A percentile compares a stretch with the other conserved stretches of the same genome.
phyloP scores from a whole-genome alignment of 2,888 invertebrate species.

The Epinotia brunnichana region DNA sequence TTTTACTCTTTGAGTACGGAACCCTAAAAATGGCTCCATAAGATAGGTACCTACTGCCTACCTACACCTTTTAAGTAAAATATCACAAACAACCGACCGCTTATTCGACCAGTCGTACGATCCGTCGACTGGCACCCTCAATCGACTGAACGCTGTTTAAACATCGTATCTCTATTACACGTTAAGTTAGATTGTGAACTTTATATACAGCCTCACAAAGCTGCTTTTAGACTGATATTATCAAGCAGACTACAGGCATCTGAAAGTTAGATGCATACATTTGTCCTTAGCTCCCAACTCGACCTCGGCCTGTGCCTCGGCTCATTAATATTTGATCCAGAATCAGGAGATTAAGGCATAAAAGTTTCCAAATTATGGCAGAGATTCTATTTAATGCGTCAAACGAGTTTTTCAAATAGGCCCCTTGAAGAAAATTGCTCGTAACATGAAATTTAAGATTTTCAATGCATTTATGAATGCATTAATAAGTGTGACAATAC shows the following conservation, averaged over 20 bases:
- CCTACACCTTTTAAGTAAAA: conserved; percentile 29
- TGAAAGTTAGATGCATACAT: neutral
- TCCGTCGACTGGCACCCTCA: conserved; percentile 27
- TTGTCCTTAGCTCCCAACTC: conserved; percentile 26
- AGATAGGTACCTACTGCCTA: too few relatives aligned
- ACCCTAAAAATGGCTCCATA: too few relatives aligned
- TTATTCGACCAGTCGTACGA: conserved; percentile 42
- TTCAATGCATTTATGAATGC: conserved; percentile 25
- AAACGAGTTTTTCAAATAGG: conserved; percentile 37
- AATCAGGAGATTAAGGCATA: conserved; percentile 52
- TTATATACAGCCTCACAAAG: neutral
- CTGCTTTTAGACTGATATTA: neutral
- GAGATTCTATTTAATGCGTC: conserved; percentile 49
- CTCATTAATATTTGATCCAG: conserved; percentile 60
- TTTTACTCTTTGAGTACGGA: too few relatives aligned
- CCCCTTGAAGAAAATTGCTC: conserved; percentile 32
- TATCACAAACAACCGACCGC: conserved; percentile 25
- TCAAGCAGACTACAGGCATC: neutral
- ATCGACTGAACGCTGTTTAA: neutral
- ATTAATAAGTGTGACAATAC: neutral
- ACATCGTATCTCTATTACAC: neutral
- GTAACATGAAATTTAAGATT: conserved; percentile 17
- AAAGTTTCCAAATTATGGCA: conserved; percentile 58
- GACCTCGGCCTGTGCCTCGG: conserved; percentile 39
- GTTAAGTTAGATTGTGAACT: neutral